Evolutionary conservation across 2,797 vertebrate species (phyloP), one percentile per base, ranked within the genome.

Genomic region (Chelidonichthys spinosus): DNA sequence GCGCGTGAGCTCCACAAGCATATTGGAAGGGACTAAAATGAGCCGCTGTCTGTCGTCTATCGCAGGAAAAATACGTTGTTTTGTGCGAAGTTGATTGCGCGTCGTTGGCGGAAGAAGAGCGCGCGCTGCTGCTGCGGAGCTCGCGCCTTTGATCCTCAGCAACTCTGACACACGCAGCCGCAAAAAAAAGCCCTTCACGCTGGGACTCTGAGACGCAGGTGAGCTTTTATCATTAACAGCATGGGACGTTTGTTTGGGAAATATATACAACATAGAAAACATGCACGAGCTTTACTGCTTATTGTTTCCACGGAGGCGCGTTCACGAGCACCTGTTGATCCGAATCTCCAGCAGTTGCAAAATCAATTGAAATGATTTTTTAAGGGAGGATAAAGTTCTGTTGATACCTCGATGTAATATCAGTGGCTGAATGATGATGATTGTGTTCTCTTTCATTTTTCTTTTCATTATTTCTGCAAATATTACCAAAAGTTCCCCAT

Each of bases 131-230:
- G 67, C 77, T 55, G 81, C 75, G 62, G 35, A 8, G 17, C 81
- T 14, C 61, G 4, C 52, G 76, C 65, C 58, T 79, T 25, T 63
- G 11, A 87, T 85, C 43, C 81, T 40, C 36, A 78, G 88, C 17
- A 92, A 89, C 91, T 92, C 87, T 76, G 82, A 91, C 85, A 79
- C 85, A 82, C 86, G 82, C 86, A 87, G 85, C 84, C 81, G 79
- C 74, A 85, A 44, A 80, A 84, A 54, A 35, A 32, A 53, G 3
- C 46, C 7, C 73, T 84, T 66, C 81, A 89, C 76, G 61, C 90
- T 80, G 90, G 87, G 76, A 72, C 90, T 89, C 88, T 72, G 72
- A 92, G 72, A 89, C 80, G 83, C 94, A 95, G 94, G 95, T 95
- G 91, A 95, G 92, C 53, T 52, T 33, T 46, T n/a, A 18, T 42